These are phyloP conservation scores for Varanus salvator DNA, from an alignment of 2,113 vertebrate species.

Conservation along the genomic window DNA sequence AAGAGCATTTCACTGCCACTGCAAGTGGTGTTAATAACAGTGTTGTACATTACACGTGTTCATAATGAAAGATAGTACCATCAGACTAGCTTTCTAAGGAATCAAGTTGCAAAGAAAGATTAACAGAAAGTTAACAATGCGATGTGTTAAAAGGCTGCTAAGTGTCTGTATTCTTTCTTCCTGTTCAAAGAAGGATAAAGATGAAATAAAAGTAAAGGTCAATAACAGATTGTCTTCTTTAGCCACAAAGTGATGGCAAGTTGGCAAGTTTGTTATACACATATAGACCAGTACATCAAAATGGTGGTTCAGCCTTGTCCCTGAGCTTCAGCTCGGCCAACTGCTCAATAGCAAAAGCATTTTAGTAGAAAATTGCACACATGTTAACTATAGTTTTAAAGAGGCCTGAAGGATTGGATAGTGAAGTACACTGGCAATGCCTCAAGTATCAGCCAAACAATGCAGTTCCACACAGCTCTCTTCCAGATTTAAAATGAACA, in stretches of 20 bases:
- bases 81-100: not conserved
- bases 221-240: not conserved
- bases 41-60: not conserved
- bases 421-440: not conserved
- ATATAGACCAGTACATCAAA: not conserved
- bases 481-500: not conserved
- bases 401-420: not conserved
- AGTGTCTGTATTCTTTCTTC: not conserved
- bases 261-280: not conserved
- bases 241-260: not conserved
- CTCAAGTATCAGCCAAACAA: not conserved
- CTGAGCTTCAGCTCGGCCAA: not conserved
- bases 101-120: not conserved
- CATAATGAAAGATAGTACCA: not conserved
- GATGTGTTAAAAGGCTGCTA: not conserved
- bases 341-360: not conserved
- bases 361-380: not conserved
- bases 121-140: not conserved
- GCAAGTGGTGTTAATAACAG: not conserved
- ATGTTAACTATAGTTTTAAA: not conserved
- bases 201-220: not conserved
- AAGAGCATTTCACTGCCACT: not conserved
- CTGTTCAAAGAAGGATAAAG: not conserved
- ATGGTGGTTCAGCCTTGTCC: not conserved
- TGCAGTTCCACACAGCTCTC: not conserved